A percentile compares a stretch with the other conserved stretches of the same genome.
phyloP scores from a whole-genome alignment of 1,140 invertebrate species.

The Drosophila leontia region DNA sequence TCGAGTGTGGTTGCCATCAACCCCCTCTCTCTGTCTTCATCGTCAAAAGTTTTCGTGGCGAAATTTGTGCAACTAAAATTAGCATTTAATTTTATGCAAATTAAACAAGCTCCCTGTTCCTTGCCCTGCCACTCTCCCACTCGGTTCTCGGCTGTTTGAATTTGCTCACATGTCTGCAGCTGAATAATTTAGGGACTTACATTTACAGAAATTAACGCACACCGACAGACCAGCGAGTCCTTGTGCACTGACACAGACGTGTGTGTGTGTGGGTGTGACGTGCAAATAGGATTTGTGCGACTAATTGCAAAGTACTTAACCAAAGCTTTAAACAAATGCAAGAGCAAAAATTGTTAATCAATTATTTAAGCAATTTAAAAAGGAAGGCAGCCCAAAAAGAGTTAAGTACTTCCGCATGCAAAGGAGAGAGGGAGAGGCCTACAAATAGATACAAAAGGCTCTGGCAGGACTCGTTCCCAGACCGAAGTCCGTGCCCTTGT shows the following conservation, averaged over 20 bases:
- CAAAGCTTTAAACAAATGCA: constrained; percentile 81
- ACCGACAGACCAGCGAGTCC: constrained; percentile 25
- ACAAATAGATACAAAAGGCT: constrained; percentile 71
- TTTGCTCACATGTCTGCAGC: constrained; percentile 71
- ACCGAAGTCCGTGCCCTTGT: constrained; percentile 5
- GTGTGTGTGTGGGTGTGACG: constrained; percentile 43
- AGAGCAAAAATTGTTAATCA: constrained; percentile 77
- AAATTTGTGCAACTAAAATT: constrained; percentile 64
- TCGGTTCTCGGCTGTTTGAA: constrained; percentile 24
- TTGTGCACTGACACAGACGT: constrained; percentile 4
- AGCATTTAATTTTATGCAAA: constrained; percentile 80
- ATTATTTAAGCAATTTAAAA: constrained; percentile 74
- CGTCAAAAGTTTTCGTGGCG: constrained; percentile 5
- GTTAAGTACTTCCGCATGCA: constrained; percentile 1
- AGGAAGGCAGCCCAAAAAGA: constrained; percentile 15
- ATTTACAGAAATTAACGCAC: constrained; percentile 80
- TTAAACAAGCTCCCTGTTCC: constrained; percentile 32
- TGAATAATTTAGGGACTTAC: constrained; percentile 80
- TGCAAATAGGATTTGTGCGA: constrained; percentile 80
- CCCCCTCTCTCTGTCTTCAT: not conserved
- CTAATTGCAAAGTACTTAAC: constrained; percentile 84
- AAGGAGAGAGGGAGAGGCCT: constrained; percentile 11
- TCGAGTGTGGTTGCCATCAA: not conserved
- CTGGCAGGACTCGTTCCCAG: constrained; percentile 38
- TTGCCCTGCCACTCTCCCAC: not conserved